Evolutionary conservation across 2,888 invertebrate genomes (phyloP), one percentile per base, ranked within the genome.

Genomic region (Drosophila eohydei): DNA sequence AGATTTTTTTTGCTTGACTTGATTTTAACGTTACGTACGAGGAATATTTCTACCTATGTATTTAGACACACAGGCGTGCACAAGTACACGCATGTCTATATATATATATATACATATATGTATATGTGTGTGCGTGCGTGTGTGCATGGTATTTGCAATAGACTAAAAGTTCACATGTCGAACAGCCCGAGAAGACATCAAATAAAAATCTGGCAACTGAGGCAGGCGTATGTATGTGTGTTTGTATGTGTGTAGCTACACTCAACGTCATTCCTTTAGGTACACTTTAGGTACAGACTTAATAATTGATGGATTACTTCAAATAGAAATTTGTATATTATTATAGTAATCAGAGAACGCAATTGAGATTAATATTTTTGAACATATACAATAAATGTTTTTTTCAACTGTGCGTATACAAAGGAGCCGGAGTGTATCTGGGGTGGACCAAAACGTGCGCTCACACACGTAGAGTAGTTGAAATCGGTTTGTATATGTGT

Each of bases 131-230:
- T n/a, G 14, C 43, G 14, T 61, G 11, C 40, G 11, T 32, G 34
- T 41, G 40, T 34, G 34, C 14, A 6, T 34, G 34, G 26, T 50
- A 44, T 43, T 21, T 44, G 54, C 61, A 43, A 52, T 43, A 48
- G 56, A 71, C 71, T 16, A 50, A 67, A 60, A 66, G 71, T 76
- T 72, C 67, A 57, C 60, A 77, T 60, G 50, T 64, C 58, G 70
- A 32, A 41, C 60, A 64, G 75, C 64, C 71, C 71, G 61, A 61
- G 67, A 62, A 63, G 68, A 71, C 71, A 81, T 83, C 69, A 81
- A 68, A 67, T 81, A 54, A 62, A 76, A 78, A 68, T 83, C 81
- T 86, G 83, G 64, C 68, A 61, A 72, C 56, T 30, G 43, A 46
- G 41, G 16, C 32, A 60, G 26, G 6, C 44, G n/a, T 38, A 5